Percentiles rank a stretch among this genome's conserved stretches.
Conservation (phyloP, 2,888 invertebrate genomes). For the Cyclophora punctaria region DNA sequence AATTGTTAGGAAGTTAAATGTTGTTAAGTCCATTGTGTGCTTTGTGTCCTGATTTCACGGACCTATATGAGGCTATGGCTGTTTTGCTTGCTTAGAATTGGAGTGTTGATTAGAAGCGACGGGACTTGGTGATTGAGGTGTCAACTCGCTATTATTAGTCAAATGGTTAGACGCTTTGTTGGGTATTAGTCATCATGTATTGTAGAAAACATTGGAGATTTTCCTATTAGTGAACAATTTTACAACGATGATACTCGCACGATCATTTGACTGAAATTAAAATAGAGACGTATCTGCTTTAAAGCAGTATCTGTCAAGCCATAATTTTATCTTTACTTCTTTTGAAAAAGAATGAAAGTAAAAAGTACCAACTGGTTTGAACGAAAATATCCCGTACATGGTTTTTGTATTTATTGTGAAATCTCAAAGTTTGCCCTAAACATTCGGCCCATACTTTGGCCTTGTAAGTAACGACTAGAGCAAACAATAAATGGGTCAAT, state of each 20-base stretch:
- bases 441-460: slow-evolving; percentile 8
- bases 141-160: slow-evolving; percentile 26
- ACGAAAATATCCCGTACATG: background rate
- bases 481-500: slow-evolving; percentile 46
- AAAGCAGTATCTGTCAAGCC: too few species aligned
- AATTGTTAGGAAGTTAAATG: slow-evolving; percentile 72
- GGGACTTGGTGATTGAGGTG: slow-evolving; percentile 65
- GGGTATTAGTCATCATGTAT: slow-evolving; percentile 36
- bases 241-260: too few species aligned
- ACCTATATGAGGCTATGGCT: slow-evolving; percentile 39
- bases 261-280: too few species aligned
- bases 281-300: too few species aligned
- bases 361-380: too few species aligned
- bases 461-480: slow-evolving; percentile 27
- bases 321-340: too few species aligned
- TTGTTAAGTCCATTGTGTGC: slow-evolving; percentile 57
- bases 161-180: too few species aligned
- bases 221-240: too few species aligned
- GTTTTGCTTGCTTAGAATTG: slow-evolving; percentile 55
- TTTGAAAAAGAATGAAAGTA: too few species aligned
- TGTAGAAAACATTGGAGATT: background rate
- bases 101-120: slow-evolving; percentile 62
- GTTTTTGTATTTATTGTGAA: background rate
- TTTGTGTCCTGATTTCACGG: slow-evolving; percentile 60
- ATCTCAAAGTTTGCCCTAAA: background rate